A percentile compares a stretch with the other conserved stretches of the same genome.
phyloP scores from a whole-genome alignment of 2,113 vertebrate genomes.

The Symphodus melops region DNA sequence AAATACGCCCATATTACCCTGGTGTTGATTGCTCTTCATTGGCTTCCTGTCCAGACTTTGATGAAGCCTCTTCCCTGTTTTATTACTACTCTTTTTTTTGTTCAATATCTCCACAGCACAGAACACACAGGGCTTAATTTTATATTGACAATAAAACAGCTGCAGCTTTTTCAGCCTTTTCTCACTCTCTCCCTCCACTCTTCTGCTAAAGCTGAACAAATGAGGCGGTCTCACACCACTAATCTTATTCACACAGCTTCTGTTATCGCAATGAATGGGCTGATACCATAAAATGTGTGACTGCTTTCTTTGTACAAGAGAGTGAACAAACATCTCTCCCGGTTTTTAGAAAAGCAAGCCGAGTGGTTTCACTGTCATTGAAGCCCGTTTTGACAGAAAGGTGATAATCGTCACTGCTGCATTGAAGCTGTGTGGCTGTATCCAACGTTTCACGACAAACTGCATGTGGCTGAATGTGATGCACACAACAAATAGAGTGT shows the following conservation, averaged over 20 bases:
- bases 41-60: too few species aligned
- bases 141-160: constrained; percentile 21
- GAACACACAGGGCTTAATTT: background rate
- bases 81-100: background rate
- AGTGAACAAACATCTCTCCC: constrained; percentile 31
- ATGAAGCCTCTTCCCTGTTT: background rate
- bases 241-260: constrained; percentile 65
- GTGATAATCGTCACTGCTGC: constrained; percentile 50
- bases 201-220: constrained; percentile 49
- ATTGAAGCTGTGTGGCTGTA: constrained; percentile 30
- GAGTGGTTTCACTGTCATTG: constrained; percentile 46
- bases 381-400: constrained; percentile 63
- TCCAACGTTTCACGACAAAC: constrained; percentile 34
- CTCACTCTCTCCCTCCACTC: constrained; percentile 1
- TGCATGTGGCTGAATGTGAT: constrained; percentile 58
- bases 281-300: constrained; percentile 54
- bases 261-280: constrained; percentile 48
- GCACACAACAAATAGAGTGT: constrained; percentile 49
- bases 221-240: constrained; percentile 55
- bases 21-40: too few species aligned
- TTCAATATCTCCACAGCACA: background rate
- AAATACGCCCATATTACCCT: too few species aligned
- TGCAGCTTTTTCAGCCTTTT: constrained; percentile 6
- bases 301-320: constrained; percentile 38
- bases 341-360: constrained; percentile 25